Percentiles rank a stretch among this genome's conserved stretches.
These are phyloP conservation scores for Brachionichthys hirsutus DNA, from an alignment of 2,113 vertebrate genomes.

Conservation along the genomic window DNA sequence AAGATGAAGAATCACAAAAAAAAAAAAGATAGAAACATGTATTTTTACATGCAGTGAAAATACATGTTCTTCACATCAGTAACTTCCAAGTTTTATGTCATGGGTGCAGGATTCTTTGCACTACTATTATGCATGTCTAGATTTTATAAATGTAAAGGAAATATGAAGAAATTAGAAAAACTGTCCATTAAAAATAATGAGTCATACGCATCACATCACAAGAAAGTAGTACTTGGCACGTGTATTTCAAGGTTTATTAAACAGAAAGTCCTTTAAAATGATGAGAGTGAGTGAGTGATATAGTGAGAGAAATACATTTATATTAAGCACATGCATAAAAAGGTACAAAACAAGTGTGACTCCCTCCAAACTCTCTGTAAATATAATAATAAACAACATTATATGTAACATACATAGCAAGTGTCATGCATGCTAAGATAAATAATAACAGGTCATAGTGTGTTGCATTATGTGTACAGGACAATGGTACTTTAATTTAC, in stretches of 20 bases:
- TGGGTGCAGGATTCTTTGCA: no score
- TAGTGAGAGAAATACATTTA: slow-evolving; percentile 47
- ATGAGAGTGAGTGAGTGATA: no score
- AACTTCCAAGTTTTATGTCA: no score
- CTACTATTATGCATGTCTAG: no score
- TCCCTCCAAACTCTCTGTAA: slow-evolving; percentile 57
- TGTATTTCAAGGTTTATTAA: slow-evolving; percentile 68
- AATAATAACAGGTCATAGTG: slow-evolving; percentile 64
- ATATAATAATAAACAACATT: slow-evolving; percentile 54
- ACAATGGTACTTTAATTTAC: slow-evolving; percentile 33
- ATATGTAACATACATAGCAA: slow-evolving; percentile 59
- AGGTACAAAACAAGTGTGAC: slow-evolving; percentile 57
- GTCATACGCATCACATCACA: not conserved
- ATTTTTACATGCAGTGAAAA: no score
- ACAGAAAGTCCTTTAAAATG: slow-evolving; percentile 65
- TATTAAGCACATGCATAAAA: slow-evolving; percentile 71
- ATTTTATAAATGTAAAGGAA: not conserved
- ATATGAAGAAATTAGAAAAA: not conserved
- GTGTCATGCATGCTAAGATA: slow-evolving; percentile 68
- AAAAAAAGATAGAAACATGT: no score
- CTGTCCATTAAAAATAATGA: no score
- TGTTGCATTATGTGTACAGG: slow-evolving; percentile 45
- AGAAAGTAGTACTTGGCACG: not conserved
- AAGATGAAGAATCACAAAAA: no score
- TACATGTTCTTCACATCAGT: no score